Evolutionary conservation across 1,140 invertebrate genomes (phyloP).

Genomic region (Stegodyphus mimosarum): DNA sequence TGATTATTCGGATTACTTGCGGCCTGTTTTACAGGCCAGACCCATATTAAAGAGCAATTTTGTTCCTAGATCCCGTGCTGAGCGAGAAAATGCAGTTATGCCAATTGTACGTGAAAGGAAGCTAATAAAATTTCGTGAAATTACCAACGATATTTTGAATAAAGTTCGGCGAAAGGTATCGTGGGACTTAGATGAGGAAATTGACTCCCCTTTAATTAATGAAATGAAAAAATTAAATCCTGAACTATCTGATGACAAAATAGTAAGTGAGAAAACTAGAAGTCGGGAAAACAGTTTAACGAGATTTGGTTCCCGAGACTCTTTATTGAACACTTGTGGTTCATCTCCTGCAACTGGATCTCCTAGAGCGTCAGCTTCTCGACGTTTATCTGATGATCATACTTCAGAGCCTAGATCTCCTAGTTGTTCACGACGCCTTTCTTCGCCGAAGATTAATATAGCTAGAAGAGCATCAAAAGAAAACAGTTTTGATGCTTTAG

Average conservation of each 20-base stretch:
- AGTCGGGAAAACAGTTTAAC: slow-evolving; percentile 47
- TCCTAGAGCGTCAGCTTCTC: slow-evolving; percentile 4
- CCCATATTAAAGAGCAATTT: slow-evolving; percentile 14
- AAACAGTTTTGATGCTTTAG: background rate
- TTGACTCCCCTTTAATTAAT: slow-evolving; percentile 23
- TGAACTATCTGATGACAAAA: background rate
- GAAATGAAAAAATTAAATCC: slow-evolving; percentile 21
- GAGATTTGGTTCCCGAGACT: slow-evolving; percentile 9
- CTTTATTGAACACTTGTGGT: background rate
- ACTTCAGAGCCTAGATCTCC: slow-evolving; percentile 1
- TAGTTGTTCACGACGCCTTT: too few species aligned
- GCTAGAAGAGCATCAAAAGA: background rate
- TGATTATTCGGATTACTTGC: slow-evolving; percentile 43
- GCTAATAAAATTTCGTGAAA: slow-evolving; percentile 53
- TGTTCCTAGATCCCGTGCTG: slow-evolving; percentile 14
- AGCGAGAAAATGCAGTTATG: slow-evolving; percentile 16
- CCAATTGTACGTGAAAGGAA: slow-evolving; percentile 46
- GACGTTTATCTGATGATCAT: slow-evolving; percentile 28
- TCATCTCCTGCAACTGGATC: slow-evolving; percentile 5
- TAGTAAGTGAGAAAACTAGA: background rate
- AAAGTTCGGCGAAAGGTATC: slow-evolving; percentile 38
- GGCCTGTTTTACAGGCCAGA: slow-evolving; percentile 7
- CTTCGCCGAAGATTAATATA: background rate
- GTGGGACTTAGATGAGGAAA: slow-evolving; percentile 46
- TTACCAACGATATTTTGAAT: slow-evolving; percentile 33